Evolutionary conservation across 2,888 invertebrate species (phyloP), one percentile per base, ranked within the genome.

Genomic region (Sabellastarte sp.): DNA sequence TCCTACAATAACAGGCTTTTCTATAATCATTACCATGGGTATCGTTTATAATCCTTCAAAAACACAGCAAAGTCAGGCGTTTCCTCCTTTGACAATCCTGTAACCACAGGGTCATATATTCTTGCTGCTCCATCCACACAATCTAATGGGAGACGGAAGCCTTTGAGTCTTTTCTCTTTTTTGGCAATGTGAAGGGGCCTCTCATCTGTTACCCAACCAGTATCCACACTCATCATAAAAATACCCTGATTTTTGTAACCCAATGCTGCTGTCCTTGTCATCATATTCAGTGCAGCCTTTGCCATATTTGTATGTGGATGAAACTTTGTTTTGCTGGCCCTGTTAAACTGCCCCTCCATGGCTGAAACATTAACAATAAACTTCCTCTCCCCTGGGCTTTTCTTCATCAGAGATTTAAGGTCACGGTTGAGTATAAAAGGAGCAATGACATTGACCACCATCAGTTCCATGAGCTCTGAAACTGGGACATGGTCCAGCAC

Each of bases 301-400:
- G 62, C 65, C 65, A 65, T 65, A 56, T 65, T 65, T 5, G 65
- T 65, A 59, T 65, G 65, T 32, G 65, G 65, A 32, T 65, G 65
- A 50, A 53, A 65, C 55, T 32, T 41, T 1, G 61, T 62, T 32
- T 65, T 65, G 24, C 24, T 26, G 3, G 15, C 3, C 15, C 65
- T 10, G 50, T 59, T 50, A 29, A 65, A 65, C 56, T 65, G 65
- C 1, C 65, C 65, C 31, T 65, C 65, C 65, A 65, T 65, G 26
- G 65, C 61, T 1, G 65, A 65, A 1, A 62, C 62, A 29, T 65
- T 65, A 50, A 65, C 65, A 10, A 65, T 62, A 51, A 62, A 65
- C 53, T 57, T 26, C 2, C 59, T 32, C 3, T 31, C 29, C 26
- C 52, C 51, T 3, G 59, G 61, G 26, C 65, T 58, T 4, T 29